Evolutionary conservation across 2,797 vertebrate genomes (phyloP), one percentile per base, ranked within the genome.

Genomic region (Anguilla megastoma): DNA sequence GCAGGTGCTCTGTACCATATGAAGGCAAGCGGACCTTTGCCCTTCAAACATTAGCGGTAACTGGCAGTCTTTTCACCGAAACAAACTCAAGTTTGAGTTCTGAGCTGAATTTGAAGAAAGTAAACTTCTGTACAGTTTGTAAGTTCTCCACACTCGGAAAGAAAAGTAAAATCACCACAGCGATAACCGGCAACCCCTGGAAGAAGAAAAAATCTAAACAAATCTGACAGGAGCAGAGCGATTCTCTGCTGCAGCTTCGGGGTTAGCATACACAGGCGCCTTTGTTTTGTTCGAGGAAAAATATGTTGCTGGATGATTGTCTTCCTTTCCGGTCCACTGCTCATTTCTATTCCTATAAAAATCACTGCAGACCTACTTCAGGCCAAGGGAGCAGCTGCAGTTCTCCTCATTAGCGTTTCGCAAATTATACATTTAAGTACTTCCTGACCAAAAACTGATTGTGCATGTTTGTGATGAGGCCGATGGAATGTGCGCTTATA

Each of bases 281-380:
- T 95, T 95, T 95, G 95, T 96, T 93, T 74, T 33, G 86, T 30
- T 8, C 87, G 90, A 86, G 90, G 89, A 86, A 89, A 90, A 91
- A 87, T 90, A 88, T 76, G 87, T 82, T 91, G 91, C 90, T 89
- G 56, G 88, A 89, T 94, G 93, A 95, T 94, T 92, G 91, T 91
- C 90, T 88, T 91, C 87, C 91, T 93, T 95, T 94, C 94, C 93
- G 94, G 93, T 93, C 93, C 91, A 90, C 91, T 91, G 94, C 92
- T 92, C 94, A 89, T 91, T 94, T 95, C 93, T 86, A 83, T 90
- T 95, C 92, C 74, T 90, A 95, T 95, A 90, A 95, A 93, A 94
- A 94, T 93, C 86, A 91, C 90, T 90, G n/a, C 54, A 21, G 74
- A 76, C 36, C 56, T 63, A 82, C 90, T 91, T 91, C 91, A 92